phyloP scores from a whole-genome alignment of 1,140 invertebrate species.

The Brachionus manjavacas region DNA sequence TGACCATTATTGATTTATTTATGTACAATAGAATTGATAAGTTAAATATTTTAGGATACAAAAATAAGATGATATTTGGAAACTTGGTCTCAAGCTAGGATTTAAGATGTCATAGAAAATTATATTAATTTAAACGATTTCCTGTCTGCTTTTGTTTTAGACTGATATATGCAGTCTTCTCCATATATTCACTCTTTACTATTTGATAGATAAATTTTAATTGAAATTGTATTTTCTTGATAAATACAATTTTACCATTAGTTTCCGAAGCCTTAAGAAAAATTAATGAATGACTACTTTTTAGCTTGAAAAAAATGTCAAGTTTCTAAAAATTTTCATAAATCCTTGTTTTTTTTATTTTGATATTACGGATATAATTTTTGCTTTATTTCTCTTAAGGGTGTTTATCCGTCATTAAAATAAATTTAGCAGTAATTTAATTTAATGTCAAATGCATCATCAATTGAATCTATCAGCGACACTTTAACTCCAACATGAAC shows the following conservation, averaged over 20 bases:
- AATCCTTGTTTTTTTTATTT: background rate
- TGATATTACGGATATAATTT: background rate
- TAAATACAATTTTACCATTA: background rate
- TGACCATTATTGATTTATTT: constrained; percentile 28
- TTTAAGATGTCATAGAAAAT: constrained; percentile 22
- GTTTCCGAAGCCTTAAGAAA: background rate
- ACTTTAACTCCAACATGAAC: background rate
- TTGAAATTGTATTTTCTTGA: background rate
- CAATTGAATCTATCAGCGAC: background rate
- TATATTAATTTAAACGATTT: background rate
- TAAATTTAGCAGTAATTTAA: background rate
- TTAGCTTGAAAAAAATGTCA: background rate
- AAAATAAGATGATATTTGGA: constrained; percentile 15
- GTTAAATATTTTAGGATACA: background rate
- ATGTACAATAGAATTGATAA: constrained; percentile 12
- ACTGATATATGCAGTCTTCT: background rate
- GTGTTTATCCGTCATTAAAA: background rate
- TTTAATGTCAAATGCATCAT: background rate
- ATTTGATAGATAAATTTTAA: constrained; percentile 7
- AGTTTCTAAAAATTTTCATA: background rate
- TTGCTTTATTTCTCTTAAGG: background rate
- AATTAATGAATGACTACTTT: background rate
- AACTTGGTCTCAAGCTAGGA: background rate
- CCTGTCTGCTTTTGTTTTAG: constrained; percentile 6
- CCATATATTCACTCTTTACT: background rate